A percentile compares a stretch with the other conserved stretches of the same genome.
Evolutionary conservation across 2,797 vertebrate species (phyloP).

Genomic region (Myotis pilosus): DNA sequence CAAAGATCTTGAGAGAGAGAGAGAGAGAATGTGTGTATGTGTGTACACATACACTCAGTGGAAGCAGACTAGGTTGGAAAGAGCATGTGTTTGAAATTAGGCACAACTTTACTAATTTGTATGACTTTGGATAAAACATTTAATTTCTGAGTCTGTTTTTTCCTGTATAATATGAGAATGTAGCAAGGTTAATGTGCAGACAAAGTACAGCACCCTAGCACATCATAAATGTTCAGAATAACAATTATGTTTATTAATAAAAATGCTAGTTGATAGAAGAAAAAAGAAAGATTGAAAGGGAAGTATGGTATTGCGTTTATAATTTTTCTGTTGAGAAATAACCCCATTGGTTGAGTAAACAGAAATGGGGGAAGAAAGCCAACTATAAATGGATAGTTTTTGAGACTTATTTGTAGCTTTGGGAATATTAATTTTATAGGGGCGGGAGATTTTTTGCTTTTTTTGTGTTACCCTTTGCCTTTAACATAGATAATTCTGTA

Average conservation of each 20-base stretch:
- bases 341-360: neutral
- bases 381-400: neutral
- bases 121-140: constrained; percentile 13
- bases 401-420: neutral
- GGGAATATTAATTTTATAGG: constrained; percentile 14
- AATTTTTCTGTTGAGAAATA: constrained; percentile 43
- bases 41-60: neutral
- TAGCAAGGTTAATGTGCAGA: constrained; percentile 22
- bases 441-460: neutral
- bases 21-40: no score
- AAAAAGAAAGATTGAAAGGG: neutral
- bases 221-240: neutral
- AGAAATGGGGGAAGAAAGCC: neutral
- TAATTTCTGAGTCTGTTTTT: constrained; percentile 15
- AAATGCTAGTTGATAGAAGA: constrained; percentile 1
- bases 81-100: constrained; percentile 27
- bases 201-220: neutral
- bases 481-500: constrained; percentile 28
- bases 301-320: neutral
- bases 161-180: neutral
- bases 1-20: neutral
- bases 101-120: constrained; percentile 39
- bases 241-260: neutral
- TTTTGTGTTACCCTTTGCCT: neutral
- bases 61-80: neutral